Conservation (phyloP, 2,797 vertebrate species). For the Arnoldichthys spilopterus region DNA sequence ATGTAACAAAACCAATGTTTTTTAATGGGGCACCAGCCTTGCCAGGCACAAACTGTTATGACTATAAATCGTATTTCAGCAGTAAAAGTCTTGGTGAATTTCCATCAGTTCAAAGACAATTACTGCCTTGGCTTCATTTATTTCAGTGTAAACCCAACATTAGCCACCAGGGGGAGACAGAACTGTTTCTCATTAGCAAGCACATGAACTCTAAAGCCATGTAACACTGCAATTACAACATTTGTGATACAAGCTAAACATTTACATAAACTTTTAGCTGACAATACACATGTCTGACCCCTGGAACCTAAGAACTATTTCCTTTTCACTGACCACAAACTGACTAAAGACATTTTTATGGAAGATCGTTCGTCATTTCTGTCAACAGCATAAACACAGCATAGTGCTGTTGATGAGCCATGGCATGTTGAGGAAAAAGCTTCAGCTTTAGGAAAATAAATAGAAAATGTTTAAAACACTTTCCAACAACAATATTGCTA, state of each 20-base stretch:
- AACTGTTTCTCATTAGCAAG: neutral
- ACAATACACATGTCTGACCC: slow-evolving; percentile 11
- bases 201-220: neutral
- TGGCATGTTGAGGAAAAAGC: neutral
- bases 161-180: neutral
- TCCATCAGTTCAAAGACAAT: neutral
- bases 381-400: neutral
- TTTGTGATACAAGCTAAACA: slow-evolving; percentile 20
- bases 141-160: neutral
- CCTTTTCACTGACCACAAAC: slow-evolving; percentile 9
- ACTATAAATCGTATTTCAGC: neutral
- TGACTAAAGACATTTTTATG: slow-evolving; percentile 16
- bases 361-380: neutral
- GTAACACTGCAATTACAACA: slow-evolving; percentile 2
- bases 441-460: neutral
- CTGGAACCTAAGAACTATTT: neutral
- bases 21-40: too few species aligned
- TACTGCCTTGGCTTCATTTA: neutral
- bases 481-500: neutral
- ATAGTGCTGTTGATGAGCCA: neutral
- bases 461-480: too few species aligned
- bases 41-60: too few species aligned
- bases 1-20: too few species aligned
- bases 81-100: neutral
- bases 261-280: neutral